Conservation (phyloP, 2,113 vertebrate genomes). For the Anarrhichthys ocellatus region DNA sequence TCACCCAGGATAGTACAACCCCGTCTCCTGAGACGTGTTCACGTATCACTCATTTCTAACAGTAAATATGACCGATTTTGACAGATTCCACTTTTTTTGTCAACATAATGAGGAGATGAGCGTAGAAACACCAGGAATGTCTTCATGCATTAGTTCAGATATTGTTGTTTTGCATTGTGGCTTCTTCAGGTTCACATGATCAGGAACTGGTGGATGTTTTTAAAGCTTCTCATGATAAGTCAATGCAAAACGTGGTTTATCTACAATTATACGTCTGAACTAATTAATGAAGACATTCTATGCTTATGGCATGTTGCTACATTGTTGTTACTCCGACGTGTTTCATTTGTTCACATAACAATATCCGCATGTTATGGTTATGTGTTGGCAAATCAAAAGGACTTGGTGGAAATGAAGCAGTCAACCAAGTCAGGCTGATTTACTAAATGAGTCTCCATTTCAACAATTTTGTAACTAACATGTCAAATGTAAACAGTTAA, state of each 20-base stretch:
- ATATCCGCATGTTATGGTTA: not conserved
- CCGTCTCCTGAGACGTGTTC: too few relatives aligned
- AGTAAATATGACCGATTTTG: not conserved
- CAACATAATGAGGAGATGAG: not conserved
- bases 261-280: not conserved
- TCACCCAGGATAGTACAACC: not conserved
- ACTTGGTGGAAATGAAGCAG: not conserved
- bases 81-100: not conserved
- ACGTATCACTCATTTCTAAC: not conserved
- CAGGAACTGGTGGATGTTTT: not conserved
- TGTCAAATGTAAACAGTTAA: too few relatives aligned
- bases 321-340: not conserved
- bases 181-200: not conserved
- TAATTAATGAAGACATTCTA: not conserved
- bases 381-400: not conserved
- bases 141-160: not conserved
- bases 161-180: not conserved
- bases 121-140: not conserved
- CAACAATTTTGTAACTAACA: too few relatives aligned
- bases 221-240: not conserved
- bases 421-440: too few relatives aligned
- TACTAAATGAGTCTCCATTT: too few relatives aligned
- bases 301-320: not conserved
- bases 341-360: too few relatives aligned
- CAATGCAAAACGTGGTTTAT: not conserved